Base-by-base conservation (phyloP, 2,888 invertebrate species). In the Aphidius colemani region DNA sequence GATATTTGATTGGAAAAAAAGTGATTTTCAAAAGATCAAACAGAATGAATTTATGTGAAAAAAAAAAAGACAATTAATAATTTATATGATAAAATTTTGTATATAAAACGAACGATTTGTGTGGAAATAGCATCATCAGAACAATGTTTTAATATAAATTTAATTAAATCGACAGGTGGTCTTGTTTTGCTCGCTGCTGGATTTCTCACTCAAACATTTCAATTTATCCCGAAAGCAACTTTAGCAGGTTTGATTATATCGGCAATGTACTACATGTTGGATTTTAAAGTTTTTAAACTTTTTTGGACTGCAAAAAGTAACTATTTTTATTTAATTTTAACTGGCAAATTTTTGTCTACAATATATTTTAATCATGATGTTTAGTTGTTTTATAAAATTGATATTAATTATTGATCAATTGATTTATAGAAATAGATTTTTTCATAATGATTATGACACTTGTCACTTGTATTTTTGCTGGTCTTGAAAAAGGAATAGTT, bases 401-500 rank as follows among this genome's bases (percentile, higher is more conserved):
- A 18, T 18, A 18, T 18, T 18, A 18, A 18, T 18, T 18, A 18
- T 18, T 18, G 2, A 18, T 18, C 1, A 1, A 18, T 18, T 18
- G 1, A 18, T 18, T 18, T 1, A 18, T 18, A 18, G 88, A 85
- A 76, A 69, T 85, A 11, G 89, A 90, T 75, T 81, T 90, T 46
- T 73, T 88, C 7, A 85, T 88, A 9, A 85, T 87, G 72, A 69
- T 84, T 3, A 78, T 85, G 4, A 89, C 90, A 1, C 84, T 90
- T 46, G 45, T 88, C 1, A 80, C 84, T 7, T 88, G 88, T 60
- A 80, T 90, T 8, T 81, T 87, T 45, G 75, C 87, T 64, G 88
- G 89, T 13, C 82, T 89, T 43, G 88, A 90, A 81, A 85, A 86
- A 72, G 90, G 90, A n/a, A 89, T 90, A 67, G 72, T 87, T 9